Base-by-base conservation (phyloP, 2,797 vertebrate species). In the Myotis myotis region DNA sequence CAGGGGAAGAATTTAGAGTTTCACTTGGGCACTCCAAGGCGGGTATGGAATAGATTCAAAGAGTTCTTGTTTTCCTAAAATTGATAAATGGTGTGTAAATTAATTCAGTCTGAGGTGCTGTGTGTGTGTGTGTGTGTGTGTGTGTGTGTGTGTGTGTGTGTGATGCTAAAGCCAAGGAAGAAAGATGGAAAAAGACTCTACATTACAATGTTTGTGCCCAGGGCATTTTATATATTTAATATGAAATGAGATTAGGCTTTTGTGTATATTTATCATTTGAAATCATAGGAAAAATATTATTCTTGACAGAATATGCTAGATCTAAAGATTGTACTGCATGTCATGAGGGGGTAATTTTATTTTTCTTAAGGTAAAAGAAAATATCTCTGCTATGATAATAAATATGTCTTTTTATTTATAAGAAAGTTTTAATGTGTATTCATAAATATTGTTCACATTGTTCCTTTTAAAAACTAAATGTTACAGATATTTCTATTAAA, bases 61-160 rank as follows among this genome's bases (percentile, higher is more conserved):
- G 47, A 95, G 16, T 57, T 93, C 96, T 89, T 75, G 94, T 96
- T 97, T 97, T 71, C 64, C 55, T 94, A 95, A 95, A 97, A 91
- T 97, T 66, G 19, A 90, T 84, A 93, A 36, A 82, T 75, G 62
- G 7, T 75, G 4, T 68, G 22, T 85, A 66, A 82, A 95, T 96
- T 68, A 88, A 88, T 44, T 92, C 22, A 75, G 55, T 51, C 3
- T 22, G 44, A 79, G 1, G 17, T 4, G 1, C 7, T 47, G 47
- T 57, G 55, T 57, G 55, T 57, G 55, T 57, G 55, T 57, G 55
- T 57, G 55, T 55, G 20, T 55, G 20, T 55, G 53, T 55, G 20
- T 55, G 53, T 55, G 53, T 38, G 41, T 41, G 41, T 41, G 20
- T 55, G 53, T 41, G 44, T 57, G 55, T 55, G 53, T 38, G 41